Percentiles rank a stretch among this genome's conserved stretches.
These are phyloP conservation scores for Cebus imitator DNA, from an alignment of 2,113 vertebrate species.

Conservation along the genomic window DNA sequence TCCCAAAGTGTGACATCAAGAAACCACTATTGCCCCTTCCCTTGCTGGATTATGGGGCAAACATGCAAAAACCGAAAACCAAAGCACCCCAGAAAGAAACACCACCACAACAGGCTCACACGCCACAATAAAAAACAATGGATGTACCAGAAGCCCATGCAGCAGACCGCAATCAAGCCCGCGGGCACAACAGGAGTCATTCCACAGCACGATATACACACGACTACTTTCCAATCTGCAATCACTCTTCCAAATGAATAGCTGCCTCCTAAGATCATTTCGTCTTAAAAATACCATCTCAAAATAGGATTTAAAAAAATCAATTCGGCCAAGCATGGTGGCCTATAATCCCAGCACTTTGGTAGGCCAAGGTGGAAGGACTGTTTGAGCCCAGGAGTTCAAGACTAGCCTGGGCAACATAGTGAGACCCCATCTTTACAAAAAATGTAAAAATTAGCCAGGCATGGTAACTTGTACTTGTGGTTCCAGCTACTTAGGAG, in stretches of 20 bases:
- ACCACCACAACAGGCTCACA: conserved; percentile 32
- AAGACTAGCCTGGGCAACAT: no score
- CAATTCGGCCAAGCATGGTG: neutral
- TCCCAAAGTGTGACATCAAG: neutral
- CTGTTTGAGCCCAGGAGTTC: no score
- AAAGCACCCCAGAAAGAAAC: conserved; percentile 30
- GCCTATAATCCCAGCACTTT: no score
- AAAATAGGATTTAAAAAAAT: neutral
- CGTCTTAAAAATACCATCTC: neutral
- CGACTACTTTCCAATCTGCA: conserved; percentile 80
- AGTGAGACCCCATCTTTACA: no score
- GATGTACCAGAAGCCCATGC: conserved; percentile 81
- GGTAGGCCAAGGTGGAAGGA: no score
- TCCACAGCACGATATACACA: conserved; percentile 41
- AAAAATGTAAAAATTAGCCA: no score
- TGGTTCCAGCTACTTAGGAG: no score
- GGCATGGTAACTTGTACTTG: no score
- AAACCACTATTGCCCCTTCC: conserved; percentile 57
- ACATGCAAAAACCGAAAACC: conserved; percentile 80
- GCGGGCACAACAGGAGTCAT: neutral
- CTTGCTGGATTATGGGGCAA: conserved; percentile 40
- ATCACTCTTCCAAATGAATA: conserved; percentile 85
- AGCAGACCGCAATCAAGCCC: conserved; percentile 56
- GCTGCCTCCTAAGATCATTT: conserved; percentile 56
- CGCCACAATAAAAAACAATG: neutral